phyloP scores from a whole-genome alignment of 2,888 invertebrate species.

The Acrocyrtus sp. region DNA sequence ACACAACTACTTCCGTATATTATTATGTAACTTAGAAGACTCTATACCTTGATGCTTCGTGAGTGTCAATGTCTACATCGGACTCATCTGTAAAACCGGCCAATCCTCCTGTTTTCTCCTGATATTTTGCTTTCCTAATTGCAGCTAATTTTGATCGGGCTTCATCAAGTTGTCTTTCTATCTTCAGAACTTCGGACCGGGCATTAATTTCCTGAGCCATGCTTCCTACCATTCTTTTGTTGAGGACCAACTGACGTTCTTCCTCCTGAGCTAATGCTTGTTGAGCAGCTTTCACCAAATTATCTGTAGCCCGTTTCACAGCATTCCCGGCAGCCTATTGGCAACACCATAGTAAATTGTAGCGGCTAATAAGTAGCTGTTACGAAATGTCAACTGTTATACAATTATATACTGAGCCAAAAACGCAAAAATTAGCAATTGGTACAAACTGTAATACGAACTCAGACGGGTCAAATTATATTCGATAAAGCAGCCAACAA shows the following conservation, averaged over 20 bases:
- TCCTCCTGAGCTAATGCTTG: conserved; percentile 92
- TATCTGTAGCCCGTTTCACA: conserved; percentile 97
- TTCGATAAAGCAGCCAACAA: neutral
- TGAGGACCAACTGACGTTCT: conserved; percentile 89
- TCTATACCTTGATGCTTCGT: conserved; percentile 60
- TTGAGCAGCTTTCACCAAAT: conserved; percentile 93
- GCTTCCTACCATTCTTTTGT: conserved; percentile 93
- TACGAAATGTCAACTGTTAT: neutral
- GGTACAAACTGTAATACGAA: too few relatives aligned
- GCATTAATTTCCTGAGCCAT: conserved; percentile 97
- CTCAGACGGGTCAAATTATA: neutral
- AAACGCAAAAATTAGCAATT: neutral
- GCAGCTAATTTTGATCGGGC: conserved; percentile 90
- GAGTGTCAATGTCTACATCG: conserved; percentile 58
- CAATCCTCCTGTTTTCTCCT: conserved; percentile 73
- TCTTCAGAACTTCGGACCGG: conserved; percentile 85
- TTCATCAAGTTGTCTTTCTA: conserved; percentile 92
- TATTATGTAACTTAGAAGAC: too few relatives aligned
- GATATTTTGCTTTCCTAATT: conserved; percentile 93
- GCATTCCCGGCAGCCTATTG: conserved; percentile 94
- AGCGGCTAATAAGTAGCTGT: neutral
- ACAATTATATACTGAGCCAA: neutral
- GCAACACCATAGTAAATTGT: too few relatives aligned
- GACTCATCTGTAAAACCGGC: conserved; percentile 58
- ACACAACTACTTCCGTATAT: too few relatives aligned